Evolutionary conservation across 2,113 vertebrate genomes (phyloP), one percentile per base, ranked within the genome.

Genomic region (Sapayoa aenigma): DNA sequence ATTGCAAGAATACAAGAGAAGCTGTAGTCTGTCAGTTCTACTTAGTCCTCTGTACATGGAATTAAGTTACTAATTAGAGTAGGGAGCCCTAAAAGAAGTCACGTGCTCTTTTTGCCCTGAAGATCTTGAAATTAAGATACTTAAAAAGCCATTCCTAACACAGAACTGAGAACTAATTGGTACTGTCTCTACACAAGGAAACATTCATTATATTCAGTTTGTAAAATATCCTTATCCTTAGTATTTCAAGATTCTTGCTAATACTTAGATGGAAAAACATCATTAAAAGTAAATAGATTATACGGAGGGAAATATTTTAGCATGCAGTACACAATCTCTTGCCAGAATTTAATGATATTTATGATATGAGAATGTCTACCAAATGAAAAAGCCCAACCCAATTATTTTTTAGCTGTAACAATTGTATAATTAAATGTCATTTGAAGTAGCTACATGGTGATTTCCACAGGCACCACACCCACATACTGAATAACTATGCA

Each of bases 1-100:
- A 89, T 68, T 84, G 56, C 44, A 95, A 68, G 91, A 94, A 96
- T 92, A 76, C 58, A 82, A 35, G 16, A 84, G 68, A 68, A 93
- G 62, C 76, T 67, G 55, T 56, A 81, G 73, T 68, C 56, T 90
- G 89, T 87, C 96, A 91, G 37, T 44, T 93, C 47, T 75, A 14
- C 47, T 95, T 84, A 92, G 19, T 21, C 90, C 15, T 81, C 65
- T 87, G 33, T 44, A 82, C 2, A 3, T 58, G 66, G 77, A 97
- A 91, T 95, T 89, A 87, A 84, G 56, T 89, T 78, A 78, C 84
- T 94, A 94, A 93, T 84, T 95, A 68, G 82, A 6, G 9, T n/a
- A 80, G 47, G 72, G 47, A 90, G 35, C 42, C 5, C 0, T 77
- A 77, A 90, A 79, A 87, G 50, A 90, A 94, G 73, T 94, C 96